These are phyloP conservation scores for mouse (Mus musculus) DNA, from an alignment of 2,113 vertebrate species.

Conservation along the genomic window DNA sequence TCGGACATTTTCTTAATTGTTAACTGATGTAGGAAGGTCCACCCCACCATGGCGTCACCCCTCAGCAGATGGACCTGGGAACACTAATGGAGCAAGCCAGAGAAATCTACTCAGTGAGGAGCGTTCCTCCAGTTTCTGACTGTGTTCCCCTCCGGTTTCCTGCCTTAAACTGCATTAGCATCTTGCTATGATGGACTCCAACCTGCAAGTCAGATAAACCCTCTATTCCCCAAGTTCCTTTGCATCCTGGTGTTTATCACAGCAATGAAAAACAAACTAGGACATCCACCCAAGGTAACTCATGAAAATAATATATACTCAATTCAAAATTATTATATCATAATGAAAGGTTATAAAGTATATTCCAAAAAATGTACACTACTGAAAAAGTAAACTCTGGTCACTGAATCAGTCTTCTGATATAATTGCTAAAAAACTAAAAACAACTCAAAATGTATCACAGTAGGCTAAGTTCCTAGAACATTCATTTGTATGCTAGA, in stretches of 20 bases:
- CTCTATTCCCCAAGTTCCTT: neutral
- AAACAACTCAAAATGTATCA: slow-evolving; percentile 22
- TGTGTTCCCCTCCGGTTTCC: neutral
- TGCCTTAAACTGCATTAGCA: neutral
- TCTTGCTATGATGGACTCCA: neutral
- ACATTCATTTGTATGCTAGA: neutral
- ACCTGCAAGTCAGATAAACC: neutral
- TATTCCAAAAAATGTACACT: neutral
- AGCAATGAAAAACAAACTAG: neutral
- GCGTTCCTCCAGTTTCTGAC: neutral
- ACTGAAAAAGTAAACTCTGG: slow-evolving; percentile 37
- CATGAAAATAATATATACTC: neutral
- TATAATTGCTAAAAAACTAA: neutral
- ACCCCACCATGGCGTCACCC: neutral
- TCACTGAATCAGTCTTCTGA: neutral
- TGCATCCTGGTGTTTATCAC: neutral
- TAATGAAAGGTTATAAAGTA: neutral
- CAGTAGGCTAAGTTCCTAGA: slow-evolving; percentile 6
- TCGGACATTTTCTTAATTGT: neutral
- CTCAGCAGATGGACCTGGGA: neutral
- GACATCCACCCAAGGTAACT: neutral
- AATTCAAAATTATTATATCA: slow-evolving; percentile 29
- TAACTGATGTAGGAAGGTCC: neutral
- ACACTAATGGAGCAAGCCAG: neutral
- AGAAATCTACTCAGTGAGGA: neutral